Percentiles rank a stretch among this genome's conserved stretches.
Evolutionary conservation across 2,113 vertebrate genomes (phyloP).

Genomic region (Eptesicus fuscus): DNA sequence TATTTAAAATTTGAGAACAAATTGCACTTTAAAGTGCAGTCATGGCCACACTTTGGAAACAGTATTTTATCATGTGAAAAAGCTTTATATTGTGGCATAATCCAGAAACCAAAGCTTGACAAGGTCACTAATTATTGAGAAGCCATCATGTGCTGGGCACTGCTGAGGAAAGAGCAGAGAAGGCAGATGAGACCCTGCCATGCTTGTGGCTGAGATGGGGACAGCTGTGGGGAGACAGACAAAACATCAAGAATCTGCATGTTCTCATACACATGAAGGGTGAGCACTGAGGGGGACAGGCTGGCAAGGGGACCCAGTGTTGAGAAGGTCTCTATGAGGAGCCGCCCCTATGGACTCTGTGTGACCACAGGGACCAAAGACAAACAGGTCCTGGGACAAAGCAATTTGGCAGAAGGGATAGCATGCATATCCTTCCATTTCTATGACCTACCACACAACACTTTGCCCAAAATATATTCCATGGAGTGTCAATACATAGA

Average conservation of each 20-base stretch:
- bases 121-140: too few relatives aligned
- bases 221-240: rapidly evolving
- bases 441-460: rapidly evolving
- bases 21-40: rapidly evolving
- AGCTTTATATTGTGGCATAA: rapidly evolving
- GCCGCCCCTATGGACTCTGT: rapidly evolving
- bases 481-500: rapidly evolving
- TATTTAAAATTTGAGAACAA: background rate
- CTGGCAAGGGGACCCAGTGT: rapidly evolving
- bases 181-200: rapidly evolving
- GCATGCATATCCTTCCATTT: rapidly evolving
- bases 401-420: background rate
- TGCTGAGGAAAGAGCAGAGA: rapidly evolving
- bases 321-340: background rate
- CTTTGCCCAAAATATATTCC: rapidly evolving
- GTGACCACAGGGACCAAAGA: rapidly evolving
- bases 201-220: rapidly evolving
- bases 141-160: rapidly evolving
- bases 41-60: background rate
- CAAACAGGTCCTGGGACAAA: background rate
- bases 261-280: rapidly evolving
- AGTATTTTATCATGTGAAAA: background rate
- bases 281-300: background rate
- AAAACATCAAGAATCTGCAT: rapidly evolving
- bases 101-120: background rate